These are phyloP conservation scores for Linyphia triangularis DNA, from an alignment of 2,888 invertebrate genomes.

Conservation along the genomic window DNA sequence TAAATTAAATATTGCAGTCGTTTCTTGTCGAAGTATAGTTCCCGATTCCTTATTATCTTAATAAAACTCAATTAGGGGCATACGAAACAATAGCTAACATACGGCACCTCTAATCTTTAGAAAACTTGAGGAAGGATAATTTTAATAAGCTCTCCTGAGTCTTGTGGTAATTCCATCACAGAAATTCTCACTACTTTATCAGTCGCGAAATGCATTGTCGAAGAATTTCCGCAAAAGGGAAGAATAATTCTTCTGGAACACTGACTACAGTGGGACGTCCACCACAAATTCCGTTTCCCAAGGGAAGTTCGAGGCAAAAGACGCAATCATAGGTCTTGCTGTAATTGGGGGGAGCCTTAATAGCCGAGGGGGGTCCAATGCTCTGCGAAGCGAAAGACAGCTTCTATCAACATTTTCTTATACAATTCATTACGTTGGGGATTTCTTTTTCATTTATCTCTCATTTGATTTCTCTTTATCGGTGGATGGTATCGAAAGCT, in stretches of 20 bases:
- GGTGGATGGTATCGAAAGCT: background rate
- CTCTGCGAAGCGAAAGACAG: background rate
- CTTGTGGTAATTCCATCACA: conserved; percentile 19
- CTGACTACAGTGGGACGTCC: background rate
- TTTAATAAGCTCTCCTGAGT: conserved; percentile 27
- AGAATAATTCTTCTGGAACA: background rate
- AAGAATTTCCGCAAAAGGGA: conserved; percentile 23
- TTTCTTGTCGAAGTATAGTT: too few relatives aligned
- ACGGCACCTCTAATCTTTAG: too few relatives aligned
- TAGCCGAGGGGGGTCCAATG: conserved; percentile 11
- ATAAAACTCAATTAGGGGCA: too few relatives aligned
- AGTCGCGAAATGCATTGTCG: conserved; percentile 25
- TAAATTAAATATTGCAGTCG: too few relatives aligned
- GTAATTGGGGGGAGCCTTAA: conserved; percentile 51
- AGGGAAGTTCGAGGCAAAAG: conserved; percentile 38
- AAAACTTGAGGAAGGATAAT: conserved; percentile 13
- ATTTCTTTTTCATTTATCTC: conserved; percentile 5
- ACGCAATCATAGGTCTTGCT: conserved; percentile 68
- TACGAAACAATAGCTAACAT: too few relatives aligned
- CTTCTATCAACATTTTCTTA: conserved; percentile 68
- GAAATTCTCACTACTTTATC: conserved; percentile 38
- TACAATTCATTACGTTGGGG: conserved; percentile 62
- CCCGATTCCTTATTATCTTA: too few relatives aligned
- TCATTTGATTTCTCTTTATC: conserved; percentile 27
- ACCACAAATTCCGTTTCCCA: conserved; percentile 49